These are phyloP conservation scores for Xiphophorus couchianus DNA, from an alignment of 2,113 vertebrate species.

Conservation along the genomic window DNA sequence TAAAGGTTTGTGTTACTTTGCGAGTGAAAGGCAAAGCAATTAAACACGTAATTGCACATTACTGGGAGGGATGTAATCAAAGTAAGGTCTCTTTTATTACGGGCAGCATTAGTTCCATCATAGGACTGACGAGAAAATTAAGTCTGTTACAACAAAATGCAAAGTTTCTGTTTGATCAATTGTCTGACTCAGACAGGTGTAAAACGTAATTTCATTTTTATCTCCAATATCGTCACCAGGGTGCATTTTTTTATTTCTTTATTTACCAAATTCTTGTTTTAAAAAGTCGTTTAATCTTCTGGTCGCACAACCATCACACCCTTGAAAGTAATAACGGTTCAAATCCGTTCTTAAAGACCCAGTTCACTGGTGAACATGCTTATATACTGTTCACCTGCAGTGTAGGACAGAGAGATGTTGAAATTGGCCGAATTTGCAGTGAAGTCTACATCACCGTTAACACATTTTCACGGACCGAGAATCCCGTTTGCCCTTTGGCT, in stretches of 20 bases:
- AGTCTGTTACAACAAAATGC: neutral
- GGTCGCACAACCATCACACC: too few relatives aligned
- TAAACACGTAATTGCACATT: slow-evolving; percentile 15
- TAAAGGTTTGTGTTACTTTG: neutral
- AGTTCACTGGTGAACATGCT: too few relatives aligned
- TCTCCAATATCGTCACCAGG: too few relatives aligned
- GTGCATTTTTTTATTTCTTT: too few relatives aligned
- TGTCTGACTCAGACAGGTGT: neutral
- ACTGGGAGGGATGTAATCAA: slow-evolving; percentile 3
- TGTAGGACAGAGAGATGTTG: neutral
- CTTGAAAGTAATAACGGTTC: too few relatives aligned
- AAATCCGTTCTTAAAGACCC: too few relatives aligned
- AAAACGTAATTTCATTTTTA: neutral
- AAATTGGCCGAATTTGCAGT: neutral
- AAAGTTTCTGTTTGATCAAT: neutral
- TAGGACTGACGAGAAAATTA: slow-evolving; percentile 10
- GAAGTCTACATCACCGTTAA: neutral
- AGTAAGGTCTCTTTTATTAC: slow-evolving; percentile 28
- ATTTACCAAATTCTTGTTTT: too few relatives aligned
- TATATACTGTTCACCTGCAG: too few relatives aligned
- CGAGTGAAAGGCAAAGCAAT: neutral
- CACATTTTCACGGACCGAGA: neutral
- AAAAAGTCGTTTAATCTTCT: too few relatives aligned
- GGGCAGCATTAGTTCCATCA: slow-evolving; percentile 12
- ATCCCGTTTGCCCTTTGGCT: neutral